Evolutionary conservation across 2,113 vertebrate species (phyloP).

Genomic region (Uria aalge): DNA sequence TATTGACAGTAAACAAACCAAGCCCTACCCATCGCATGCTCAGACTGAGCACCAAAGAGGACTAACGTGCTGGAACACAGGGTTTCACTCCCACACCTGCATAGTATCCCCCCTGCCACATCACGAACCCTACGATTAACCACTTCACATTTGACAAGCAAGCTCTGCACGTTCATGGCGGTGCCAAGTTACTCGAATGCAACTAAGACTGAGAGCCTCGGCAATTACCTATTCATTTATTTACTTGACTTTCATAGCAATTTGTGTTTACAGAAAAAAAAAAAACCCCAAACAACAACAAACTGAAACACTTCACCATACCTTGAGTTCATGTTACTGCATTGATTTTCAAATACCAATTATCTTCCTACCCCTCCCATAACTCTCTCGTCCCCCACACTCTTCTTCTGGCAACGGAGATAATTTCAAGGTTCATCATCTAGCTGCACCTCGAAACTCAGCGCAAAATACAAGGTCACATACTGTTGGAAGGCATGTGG

Average conservation of each 20-base stretch:
- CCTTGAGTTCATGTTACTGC: neutral
- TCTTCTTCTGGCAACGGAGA: neutral
- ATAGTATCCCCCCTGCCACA: neutral
- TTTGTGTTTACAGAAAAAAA: neutral
- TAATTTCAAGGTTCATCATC: neutral
- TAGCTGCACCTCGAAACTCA: neutral
- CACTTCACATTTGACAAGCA: rapidly evolving
- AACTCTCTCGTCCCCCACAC: neutral
- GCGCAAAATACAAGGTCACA: neutral
- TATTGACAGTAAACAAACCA: neutral
- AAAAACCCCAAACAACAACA: neutral
- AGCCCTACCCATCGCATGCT: neutral
- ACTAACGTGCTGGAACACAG: neutral
- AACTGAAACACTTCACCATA: neutral
- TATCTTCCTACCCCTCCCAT: neutral
- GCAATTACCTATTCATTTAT: neutral
- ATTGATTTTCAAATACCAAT: neutral
- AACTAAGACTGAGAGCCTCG: neutral
- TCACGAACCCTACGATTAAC: rapidly evolving
- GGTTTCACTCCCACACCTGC: neutral
- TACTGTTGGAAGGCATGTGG: rapidly evolving
- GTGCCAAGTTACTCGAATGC: rapidly evolving
- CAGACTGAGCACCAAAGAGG: neutral
- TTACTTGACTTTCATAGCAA: neutral
- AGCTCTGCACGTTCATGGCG: rapidly evolving